A percentile compares a stretch with the other conserved stretches of the same genome.
phyloP scores from a whole-genome alignment of 2,113 vertebrate genomes.

The Tragelaphus imberbis region DNA sequence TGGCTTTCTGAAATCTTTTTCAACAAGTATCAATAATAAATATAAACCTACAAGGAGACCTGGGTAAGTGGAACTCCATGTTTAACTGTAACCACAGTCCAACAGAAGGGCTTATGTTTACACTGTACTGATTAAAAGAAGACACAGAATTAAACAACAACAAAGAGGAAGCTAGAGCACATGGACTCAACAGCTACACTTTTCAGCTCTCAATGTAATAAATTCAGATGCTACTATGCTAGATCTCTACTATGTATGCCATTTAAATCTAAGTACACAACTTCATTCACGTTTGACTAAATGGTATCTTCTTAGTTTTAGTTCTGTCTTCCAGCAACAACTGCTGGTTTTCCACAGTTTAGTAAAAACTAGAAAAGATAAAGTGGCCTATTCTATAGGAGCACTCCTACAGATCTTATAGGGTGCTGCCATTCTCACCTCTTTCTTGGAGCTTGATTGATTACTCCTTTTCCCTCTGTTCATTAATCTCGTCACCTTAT shows the following conservation, averaged over 20 bases:
- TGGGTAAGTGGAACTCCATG: not conserved
- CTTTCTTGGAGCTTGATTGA: conserved; percentile 91
- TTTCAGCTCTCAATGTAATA: not conserved
- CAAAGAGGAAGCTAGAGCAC: not conserved
- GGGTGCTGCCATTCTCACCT: conserved; percentile 80
- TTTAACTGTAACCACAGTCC: not conserved
- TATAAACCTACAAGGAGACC: not conserved
- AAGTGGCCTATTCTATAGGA: conserved; percentile 74
- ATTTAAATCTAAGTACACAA: not conserved
- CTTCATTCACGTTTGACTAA: not conserved
- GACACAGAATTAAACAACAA: not conserved
- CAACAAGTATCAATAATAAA: not conserved
- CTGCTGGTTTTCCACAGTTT: conserved; percentile 41
- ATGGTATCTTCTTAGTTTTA: not conserved
- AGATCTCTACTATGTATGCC: not conserved
- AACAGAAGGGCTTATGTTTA: not conserved
- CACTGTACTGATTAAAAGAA: not conserved
- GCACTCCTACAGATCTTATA: conserved; percentile 80
- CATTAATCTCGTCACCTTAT: conserved; percentile 99
- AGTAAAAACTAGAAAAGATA: conserved; percentile 59
- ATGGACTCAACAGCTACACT: not conserved
- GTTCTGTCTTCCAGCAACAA: not conserved
- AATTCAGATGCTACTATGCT: not conserved
- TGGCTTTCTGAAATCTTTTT: not conserved
- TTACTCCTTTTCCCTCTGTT: conserved; percentile 94